Evolutionary conservation across 2,888 invertebrate genomes (phyloP), one percentile per base, ranked within the genome.

Genomic region (Himalopsyche anomala): DNA sequence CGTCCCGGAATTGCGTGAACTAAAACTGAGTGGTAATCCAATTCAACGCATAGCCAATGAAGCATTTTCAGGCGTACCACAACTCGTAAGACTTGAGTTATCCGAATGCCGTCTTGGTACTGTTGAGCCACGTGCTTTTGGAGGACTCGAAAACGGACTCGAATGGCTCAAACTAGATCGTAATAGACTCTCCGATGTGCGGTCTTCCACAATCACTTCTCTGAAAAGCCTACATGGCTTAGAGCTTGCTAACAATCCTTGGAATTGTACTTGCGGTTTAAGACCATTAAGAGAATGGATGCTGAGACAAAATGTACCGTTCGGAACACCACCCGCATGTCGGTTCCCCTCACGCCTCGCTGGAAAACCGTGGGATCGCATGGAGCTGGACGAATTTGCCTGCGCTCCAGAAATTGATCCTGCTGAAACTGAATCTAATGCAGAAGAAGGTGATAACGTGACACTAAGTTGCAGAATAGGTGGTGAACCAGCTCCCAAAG

Each of bases 221-320:
- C 91, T 97, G 80, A 92, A 95, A 88, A 95, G 94, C 88, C 91
- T 97, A 83, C 96, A 96, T 90, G 96, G 96, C 17, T 91, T 97
- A 87, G 96, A 96, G 89, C 91, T 97, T 88, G 95, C 96, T n/a
- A 94, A 94, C 87, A 97, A 97, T 91, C 96, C 96, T 0, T 97
- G 97, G 96, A 96, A 96, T 91, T 97, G 97, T 91, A 95, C 96
- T 74, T 97, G 97, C 90, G 94, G 94, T 42, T 91, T 97, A 87
- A 93, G 96, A 84, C 96, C 96, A 0, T 91, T 97, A 88, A 92
- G 96, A 38, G 95, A 96, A 89, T 97, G 97, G 97, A 96, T 97
- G 96, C 91, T 96, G 87, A 93, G 94, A 86, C 94, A 95, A 90
- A 97, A 97, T 90, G 95, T 97, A 55, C 97, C 97, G 8, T 95